Conservation (phyloP, 1,140 invertebrate genomes). For the Philotrypesis tridentata region DNA sequence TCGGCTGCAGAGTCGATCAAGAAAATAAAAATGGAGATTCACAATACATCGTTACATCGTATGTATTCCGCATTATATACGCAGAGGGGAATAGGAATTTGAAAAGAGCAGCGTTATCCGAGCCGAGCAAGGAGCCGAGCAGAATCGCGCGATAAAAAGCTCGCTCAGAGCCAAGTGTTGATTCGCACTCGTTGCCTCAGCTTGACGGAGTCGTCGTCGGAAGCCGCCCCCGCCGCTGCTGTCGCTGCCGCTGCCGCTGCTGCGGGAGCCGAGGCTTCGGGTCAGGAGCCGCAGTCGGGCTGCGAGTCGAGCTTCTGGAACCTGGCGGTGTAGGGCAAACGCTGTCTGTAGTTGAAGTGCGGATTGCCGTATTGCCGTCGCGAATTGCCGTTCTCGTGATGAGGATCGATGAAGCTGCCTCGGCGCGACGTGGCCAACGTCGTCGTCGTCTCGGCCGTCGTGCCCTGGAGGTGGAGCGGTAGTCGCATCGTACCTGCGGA, state of each 20-base stretch:
- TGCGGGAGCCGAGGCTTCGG: neutral
- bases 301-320: slow-evolving; percentile 45
- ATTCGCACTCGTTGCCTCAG: neutral
- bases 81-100: too few relatives aligned
- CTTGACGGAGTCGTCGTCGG: neutral
- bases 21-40: too few relatives aligned
- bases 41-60: too few relatives aligned
- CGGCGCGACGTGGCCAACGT: slow-evolving; percentile 18
- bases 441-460: slow-evolving; percentile 52
- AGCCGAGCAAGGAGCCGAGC: neutral
- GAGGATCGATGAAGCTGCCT: neutral
- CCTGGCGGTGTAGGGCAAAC: slow-evolving; percentile 40
- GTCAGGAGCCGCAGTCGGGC: slow-evolving; percentile 26
- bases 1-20: too few relatives aligned
- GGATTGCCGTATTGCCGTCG: neutral
- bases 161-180: slow-evolving; percentile 43
- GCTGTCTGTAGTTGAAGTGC: slow-evolving; percentile 10
- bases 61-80: too few relatives aligned
- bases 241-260: neutral
- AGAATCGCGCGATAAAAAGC: neutral
- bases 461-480: slow-evolving; percentile 62
- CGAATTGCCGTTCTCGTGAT: neutral
- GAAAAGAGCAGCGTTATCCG: too few relatives aligned
- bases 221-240: neutral
- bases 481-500: slow-evolving; percentile 64